Evolutionary conservation across 35 echinoderm and acorn worm species (phyloP), one percentile per base, ranked within the genome.

Genomic region (Ophiothrix spiculata): DNA sequence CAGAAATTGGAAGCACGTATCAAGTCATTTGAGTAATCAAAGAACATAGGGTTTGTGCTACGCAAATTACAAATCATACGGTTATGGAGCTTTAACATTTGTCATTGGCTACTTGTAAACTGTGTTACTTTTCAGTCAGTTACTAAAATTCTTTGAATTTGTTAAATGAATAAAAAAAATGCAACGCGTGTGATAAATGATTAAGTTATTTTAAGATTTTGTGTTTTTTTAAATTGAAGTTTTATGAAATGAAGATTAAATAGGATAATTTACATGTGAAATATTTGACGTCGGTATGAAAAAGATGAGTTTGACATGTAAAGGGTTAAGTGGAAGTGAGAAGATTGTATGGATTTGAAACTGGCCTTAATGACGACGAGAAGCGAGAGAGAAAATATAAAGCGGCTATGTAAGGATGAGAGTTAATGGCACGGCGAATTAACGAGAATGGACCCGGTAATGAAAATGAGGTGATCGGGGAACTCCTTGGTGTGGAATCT

Each of bases 271-370:
- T n/a, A n/a, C n/a, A n/a, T n/a, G n/a, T n/a, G n/a, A n/a, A n/a
- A 11, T 11, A 54, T 54, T 54, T 54, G 45, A 54, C 45, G 21
- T 21, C 21, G 8, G 8, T 54, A 11, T 54, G 45, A 54, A 54
- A 54, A 54, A 54, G 8, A 8, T 54, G 42, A 10, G 23, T 69
- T 4, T n/a, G 8, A 69, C 60, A 69, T 69, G 60, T 25, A 69
- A n/a, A 69, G 60, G 8, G 60, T 69, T 69, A 69, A 69, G 60
- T 12, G 25, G 29, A 69, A 69, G 60, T 69, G 60, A 69, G 60
- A 69, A 69, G 2, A 69, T 69, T 69, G 60, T 69, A 69, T 69
- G 60, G 60, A 69, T 69, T 69, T 69, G 60, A 28, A 49, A 69
- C 29, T 69, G 60, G 60, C 8, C 16, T 69, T 69, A 69, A 69